Base-by-base conservation (phyloP, 2,113 vertebrate genomes). In the Ammospiza caudacuta region DNA sequence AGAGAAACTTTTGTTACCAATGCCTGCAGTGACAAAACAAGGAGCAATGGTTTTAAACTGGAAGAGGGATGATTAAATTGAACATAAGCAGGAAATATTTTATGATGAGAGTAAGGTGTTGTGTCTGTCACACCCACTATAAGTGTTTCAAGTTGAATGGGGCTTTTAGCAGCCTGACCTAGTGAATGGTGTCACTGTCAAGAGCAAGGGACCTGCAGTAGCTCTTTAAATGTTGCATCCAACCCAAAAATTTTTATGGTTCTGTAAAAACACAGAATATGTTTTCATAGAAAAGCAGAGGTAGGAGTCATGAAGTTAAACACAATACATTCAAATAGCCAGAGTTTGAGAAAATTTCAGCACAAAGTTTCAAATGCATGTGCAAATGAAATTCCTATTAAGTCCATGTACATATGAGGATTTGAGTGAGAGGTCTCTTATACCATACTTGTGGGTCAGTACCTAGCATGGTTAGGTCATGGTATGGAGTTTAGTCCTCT, bases 181-280 rank as follows among this genome's bases (percentile, higher is more conserved):
- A 17, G n/a, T 20, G 31, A 74, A 51, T 0, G 2, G 14, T 35
- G 15, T n/a, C 15, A n/a, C 11, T 63, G 7, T 21, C 28, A 5
- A 5, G 5, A 20, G 29, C 27, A 74, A 15, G 15, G 10, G 12
- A 2, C 6, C 11, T 75, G 12, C 2, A 58, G 19, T 6, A 35
- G 14, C 4, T 41, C 19, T 61, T 70, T 17, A 66, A 64, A 61
- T 6, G 9, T 27, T 35, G 3, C 3, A 57, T 87, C 24, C 46
- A 72, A 33, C 8, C 2, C 12, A 55, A 22, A 25, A 9, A 2
- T 15, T 41, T 58, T 37, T 17, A 15, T 47, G 16, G 11, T 52
- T 67, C 28, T 37, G 5, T 62, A 15, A 54, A 35, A 41, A 63
- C 5, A 15, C 8, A 52, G 51, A 52, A 29, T 28, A 29, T 7